A percentile compares a stretch with the other conserved stretches of the same genome.
Evolutionary conservation across 2,113 vertebrate species (phyloP).

Genomic region (Centropus unirufus): DNA sequence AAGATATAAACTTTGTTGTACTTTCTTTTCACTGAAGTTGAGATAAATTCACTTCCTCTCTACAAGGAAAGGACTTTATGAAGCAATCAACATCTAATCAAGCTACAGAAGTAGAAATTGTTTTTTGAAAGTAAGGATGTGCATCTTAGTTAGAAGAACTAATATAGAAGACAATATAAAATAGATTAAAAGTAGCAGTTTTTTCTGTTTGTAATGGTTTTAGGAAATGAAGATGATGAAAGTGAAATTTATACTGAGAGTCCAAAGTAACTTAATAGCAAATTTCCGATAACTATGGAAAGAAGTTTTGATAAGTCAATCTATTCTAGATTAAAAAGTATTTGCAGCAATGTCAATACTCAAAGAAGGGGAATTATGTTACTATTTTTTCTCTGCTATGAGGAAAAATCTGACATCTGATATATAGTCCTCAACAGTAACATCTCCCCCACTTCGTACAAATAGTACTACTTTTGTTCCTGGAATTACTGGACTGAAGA

Average conservation of each 20-base stretch:
- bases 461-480: neutral
- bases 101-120: neutral
- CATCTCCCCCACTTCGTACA: neutral
- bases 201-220: neutral
- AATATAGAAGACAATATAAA: neutral
- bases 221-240: neutral
- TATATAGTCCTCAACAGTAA: neutral
- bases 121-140: neutral
- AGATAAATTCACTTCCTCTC: neutral
- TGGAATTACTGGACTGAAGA: neutral
- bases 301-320: neutral
- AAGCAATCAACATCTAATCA: slow-evolving; percentile 44
- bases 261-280: neutral
- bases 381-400: neutral
- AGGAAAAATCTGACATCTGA: neutral
- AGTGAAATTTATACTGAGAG: neutral
- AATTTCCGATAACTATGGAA: neutral
- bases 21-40: neutral
- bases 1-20: neutral
- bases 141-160: neutral
- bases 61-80: neutral
- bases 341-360: neutral
- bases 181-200: neutral
- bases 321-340: neutral
- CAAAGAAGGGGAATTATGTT: neutral